phyloP scores from a whole-genome alignment of 64 coral and sea anemone genomes.

The Stichodactyla helianthus region DNA sequence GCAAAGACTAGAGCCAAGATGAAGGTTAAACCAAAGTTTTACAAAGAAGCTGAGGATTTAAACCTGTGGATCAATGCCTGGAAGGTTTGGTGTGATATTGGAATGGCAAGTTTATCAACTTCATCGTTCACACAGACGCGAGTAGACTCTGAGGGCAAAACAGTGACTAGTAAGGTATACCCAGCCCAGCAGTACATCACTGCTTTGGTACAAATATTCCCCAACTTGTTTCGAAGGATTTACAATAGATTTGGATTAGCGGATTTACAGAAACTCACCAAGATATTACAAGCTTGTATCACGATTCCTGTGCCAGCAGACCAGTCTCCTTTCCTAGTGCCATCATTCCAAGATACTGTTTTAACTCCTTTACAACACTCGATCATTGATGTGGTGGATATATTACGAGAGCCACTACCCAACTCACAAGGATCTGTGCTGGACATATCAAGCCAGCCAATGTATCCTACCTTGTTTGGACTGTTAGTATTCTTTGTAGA shows the following conservation, averaged over 20 bases:
- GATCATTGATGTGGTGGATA: conserved; percentile 74
- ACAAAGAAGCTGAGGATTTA: conserved; percentile 74
- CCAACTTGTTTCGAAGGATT: conserved; percentile 74
- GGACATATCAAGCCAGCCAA: conserved; percentile 78
- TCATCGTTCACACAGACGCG: conserved; percentile 54
- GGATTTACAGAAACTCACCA: conserved; percentile 87
- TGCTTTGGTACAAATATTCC: conserved; percentile 88
- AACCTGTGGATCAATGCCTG: conserved; percentile 93
- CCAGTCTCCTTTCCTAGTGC: conserved; percentile 77
- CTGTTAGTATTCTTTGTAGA: conserved; percentile 70
- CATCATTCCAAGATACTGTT: conserved; percentile 80
- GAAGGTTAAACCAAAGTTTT: conserved; percentile 98
- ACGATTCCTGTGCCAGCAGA: conserved; percentile 76
- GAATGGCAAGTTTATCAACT: conserved; percentile 48
- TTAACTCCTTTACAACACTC: conserved; percentile 80
- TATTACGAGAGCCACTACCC: conserved; percentile 76
- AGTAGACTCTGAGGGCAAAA: conserved; percentile 72
- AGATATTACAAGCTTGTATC: conserved; percentile 61
- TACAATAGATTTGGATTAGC: conserved; percentile 93
- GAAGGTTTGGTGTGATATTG: conserved; percentile 90
- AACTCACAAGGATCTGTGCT: conserved; percentile 56
- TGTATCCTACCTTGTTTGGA: conserved; percentile 87
- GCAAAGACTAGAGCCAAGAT: conserved; percentile 42
- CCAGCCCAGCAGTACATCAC: conserved; percentile 74
- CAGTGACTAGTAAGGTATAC: conserved; percentile 46